Conservation (phyloP, 2,113 vertebrate species). For the Macrotis lagotis region DNA sequence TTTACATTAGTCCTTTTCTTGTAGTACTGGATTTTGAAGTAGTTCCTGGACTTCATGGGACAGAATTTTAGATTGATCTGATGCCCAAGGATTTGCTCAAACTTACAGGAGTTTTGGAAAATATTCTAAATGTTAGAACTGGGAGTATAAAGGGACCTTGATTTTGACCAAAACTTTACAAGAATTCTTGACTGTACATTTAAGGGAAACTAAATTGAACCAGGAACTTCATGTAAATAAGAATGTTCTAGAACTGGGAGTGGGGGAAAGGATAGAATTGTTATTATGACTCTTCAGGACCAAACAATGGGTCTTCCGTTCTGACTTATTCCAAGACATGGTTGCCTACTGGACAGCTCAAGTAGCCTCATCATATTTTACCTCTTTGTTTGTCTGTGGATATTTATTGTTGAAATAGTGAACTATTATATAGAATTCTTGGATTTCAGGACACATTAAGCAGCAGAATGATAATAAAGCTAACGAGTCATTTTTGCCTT, state of each 20-base stretch:
- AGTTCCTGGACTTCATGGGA: neutral
- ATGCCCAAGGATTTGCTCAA: neutral
- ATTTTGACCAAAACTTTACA: neutral
- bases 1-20: neutral
- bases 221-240: neutral
- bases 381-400: neutral
- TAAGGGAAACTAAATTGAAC: neutral
- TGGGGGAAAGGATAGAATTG: neutral
- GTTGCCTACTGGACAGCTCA: neutral
- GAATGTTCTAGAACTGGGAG: neutral
- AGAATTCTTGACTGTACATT: neutral
- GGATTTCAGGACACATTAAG: neutral
- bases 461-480: neutral
- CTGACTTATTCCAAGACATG: neutral
- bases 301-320: neutral
- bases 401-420: neutral
- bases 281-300: neutral
- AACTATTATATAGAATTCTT: neutral
- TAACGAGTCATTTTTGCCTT: neutral
- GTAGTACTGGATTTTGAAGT: conserved; percentile 22
- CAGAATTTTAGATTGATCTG: neutral
- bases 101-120: neutral
- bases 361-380: neutral
- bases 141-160: neutral
- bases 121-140: too few species aligned